Base-by-base conservation (phyloP, 2,797 vertebrate species). In the Poliocrania exsul region DNA sequence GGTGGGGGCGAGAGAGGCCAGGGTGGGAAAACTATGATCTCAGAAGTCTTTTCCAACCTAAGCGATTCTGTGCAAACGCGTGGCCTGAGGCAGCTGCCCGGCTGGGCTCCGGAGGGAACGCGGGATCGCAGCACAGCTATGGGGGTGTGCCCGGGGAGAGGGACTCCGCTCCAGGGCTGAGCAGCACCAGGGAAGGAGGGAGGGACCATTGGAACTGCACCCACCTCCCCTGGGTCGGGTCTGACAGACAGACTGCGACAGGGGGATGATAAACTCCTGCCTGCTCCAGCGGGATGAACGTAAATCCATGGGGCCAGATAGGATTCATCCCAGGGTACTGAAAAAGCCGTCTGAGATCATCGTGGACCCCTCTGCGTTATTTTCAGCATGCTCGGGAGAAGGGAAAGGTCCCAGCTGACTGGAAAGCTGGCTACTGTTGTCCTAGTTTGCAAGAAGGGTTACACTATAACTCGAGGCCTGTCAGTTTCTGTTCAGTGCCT, bases 21-120 rank as follows among this genome's bases (percentile, higher is more conserved):
- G 7, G 3, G 19, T 1, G 5, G 31, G 35, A 9, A 62, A 18
- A 42, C 1, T 1, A 20, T 15, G 35, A 4, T 5, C 6, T 2
- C 8, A 2, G 7, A 47, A 24, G 11, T 0, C 8, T 28, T n/a
- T 51, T 2, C 38, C 18, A 9, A n/a, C 12, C 2, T 7, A 18
- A 58, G 24, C 6, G 24, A n/a, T 5, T 2, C 56, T 13, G 73
- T 4, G 82, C 4, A 26, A 78, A 70, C 3, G 6, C 38, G 11
- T 38, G 24, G 24, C 24, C 54, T 16, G 62, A 53, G 53, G 37
- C n/a, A 16, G 29, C 23, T 15, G n/a, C 56, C 33, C n/a, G 21
- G 10, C 10, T 12, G 47, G 29, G 33, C 65, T 65, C 13, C 11
- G 11, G 21, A 1, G 14, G 50, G 24, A 50, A 4, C 21, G 23